phyloP scores from a whole-genome alignment of 2,113 vertebrate genomes.

The Toxotes jaculatrix region DNA sequence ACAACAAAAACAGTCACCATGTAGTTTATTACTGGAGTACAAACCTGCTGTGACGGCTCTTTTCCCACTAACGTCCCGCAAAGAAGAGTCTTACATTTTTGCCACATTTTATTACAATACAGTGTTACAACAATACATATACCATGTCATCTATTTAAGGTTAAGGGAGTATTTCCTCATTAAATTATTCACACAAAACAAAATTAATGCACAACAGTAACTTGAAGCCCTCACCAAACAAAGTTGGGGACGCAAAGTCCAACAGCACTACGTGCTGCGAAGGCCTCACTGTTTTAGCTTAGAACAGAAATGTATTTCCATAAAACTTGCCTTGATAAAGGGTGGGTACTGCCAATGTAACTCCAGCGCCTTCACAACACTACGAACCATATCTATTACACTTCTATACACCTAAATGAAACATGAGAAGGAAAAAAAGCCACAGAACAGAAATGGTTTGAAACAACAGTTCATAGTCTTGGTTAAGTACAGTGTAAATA shows the following conservation, averaged over 20 bases:
- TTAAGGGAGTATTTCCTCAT: neutral
- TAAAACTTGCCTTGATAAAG: constrained; percentile 93
- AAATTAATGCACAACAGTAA: neutral
- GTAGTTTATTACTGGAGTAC: constrained; percentile 87
- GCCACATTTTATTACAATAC: constrained; percentile 94
- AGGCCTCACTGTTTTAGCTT: constrained; percentile 89
- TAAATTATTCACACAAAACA: constrained; percentile 18
- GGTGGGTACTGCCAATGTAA: constrained; percentile 90
- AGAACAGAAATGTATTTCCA: constrained; percentile 87
- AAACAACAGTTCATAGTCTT: constrained; percentile 86
- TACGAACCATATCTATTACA: constrained; percentile 97
- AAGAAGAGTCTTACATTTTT: constrained; percentile 92
- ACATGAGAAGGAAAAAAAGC: constrained; percentile 92
- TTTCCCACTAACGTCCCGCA: constrained; percentile 85
- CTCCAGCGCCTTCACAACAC: constrained; percentile 97
- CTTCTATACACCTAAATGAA: constrained; percentile 97
- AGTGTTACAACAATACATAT: constrained; percentile 91
- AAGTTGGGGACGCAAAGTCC: constrained; percentile 94
- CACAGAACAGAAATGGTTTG: constrained; percentile 93
- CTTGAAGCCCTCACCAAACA: constrained; percentile 94
- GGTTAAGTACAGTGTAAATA: constrained; percentile 85
- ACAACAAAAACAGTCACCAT: neutral
- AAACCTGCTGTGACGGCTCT: constrained; percentile 92
- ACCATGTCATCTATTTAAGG: constrained; percentile 75
- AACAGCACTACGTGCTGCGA: constrained; percentile 96